Conservation (phyloP, 2,113 vertebrate species). For the Empidonax traillii region DNA sequence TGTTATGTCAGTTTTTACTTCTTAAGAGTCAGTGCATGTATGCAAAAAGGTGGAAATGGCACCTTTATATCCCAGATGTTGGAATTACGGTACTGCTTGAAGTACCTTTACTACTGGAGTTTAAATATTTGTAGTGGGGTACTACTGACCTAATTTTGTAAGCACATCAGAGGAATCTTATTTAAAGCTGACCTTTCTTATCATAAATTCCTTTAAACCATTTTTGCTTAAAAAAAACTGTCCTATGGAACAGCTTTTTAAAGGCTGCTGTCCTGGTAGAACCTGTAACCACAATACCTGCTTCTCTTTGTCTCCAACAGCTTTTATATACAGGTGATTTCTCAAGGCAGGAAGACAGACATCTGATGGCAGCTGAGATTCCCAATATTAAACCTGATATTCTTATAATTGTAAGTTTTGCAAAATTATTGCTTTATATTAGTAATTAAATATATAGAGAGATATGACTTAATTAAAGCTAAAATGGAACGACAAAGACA, state of each 20-base stretch:
- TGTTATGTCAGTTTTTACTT: neutral
- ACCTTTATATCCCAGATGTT: neutral
- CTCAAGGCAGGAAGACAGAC: constrained; percentile 95
- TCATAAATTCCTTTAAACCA: no score
- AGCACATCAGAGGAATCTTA: neutral
- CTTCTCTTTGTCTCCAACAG: constrained; percentile 63
- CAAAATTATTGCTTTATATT: neutral
- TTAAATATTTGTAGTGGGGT: neutral
- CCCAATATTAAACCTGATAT: constrained; percentile 98
- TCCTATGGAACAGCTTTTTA: no score
- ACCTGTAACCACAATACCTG: no score
- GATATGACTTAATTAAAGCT: neutral
- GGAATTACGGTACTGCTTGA: neutral
- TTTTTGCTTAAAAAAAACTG: no score
- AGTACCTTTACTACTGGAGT: neutral
- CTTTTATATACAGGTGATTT: constrained; percentile 97
- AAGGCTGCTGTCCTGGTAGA: no score
- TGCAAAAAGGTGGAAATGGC: neutral
- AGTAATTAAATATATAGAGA: neutral
- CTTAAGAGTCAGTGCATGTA: neutral
- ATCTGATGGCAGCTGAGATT: constrained; percentile 98
- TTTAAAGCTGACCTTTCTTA: no score
- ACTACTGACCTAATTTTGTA: neutral
- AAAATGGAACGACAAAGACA: neutral
- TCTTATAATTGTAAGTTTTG: constrained; percentile 90